Evolutionary conservation across 2,888 invertebrate species (phyloP), one percentile per base, ranked within the genome.

Genomic region (Agrochola circellaris): DNA sequence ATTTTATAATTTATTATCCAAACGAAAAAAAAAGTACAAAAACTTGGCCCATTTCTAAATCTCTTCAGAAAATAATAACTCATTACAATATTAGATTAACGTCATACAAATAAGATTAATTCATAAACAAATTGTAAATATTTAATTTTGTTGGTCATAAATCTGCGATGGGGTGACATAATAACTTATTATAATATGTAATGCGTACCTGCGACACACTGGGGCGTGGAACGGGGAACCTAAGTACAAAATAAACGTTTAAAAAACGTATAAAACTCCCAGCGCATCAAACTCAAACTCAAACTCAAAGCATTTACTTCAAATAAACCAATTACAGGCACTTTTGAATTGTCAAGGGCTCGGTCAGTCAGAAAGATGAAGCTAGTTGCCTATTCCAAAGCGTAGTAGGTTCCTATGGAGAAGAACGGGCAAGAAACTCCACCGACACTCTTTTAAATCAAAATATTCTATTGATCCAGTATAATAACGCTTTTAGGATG

Each of bases 91-190:
- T 75, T 70, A 82, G 74, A 86, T 77, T 48, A 81, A 84, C 69
- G 85, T 79, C 76, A 75, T 61, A 76, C 73, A 77, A 82, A 85
- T 56, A 85, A 78, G 80, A 87, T 87, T 71, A 81, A 85, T 87
- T 73, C 68, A 42, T 62, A n/a, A 73, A 71, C 75, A 79, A 79
- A 77, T 75, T 82, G 89, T 88, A 89, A 89, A 89, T 85, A 88
- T 92, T 91, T 89, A 90, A 91, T 92, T 91, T 90, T 82, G 86
- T 77, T 87, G 89, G 73, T 71, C 88, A 91, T 92, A 92, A 92
- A 92, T 91, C 91, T 82, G 87, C 85, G 82, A 88, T 79, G 81
- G 83, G 82, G 81, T 89, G 90, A 89, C 90, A 88, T 89, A 86
- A 88, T 85, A 90, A 87, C 85, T 86, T 89, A 87, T 87, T 86